Percentiles rank a stretch among this genome's conserved stretches.
phyloP scores from a whole-genome alignment of 2,797 vertebrate genomes.

The Hippoglossus hippoglossus region DNA sequence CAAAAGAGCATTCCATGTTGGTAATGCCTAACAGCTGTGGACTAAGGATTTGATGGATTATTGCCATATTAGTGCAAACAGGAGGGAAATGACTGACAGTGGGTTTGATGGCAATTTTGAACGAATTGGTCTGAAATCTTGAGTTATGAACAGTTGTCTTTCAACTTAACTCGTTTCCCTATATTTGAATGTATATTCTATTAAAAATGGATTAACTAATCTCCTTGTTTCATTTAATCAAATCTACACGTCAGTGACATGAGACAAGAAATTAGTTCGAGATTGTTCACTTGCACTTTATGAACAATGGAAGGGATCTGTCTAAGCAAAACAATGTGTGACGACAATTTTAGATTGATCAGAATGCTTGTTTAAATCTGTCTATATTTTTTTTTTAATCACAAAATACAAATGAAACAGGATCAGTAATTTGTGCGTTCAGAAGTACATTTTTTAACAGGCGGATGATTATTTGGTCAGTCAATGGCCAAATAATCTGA shows the following conservation, averaged over 20 bases:
- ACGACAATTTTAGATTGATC: background rate
- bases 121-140: constrained; percentile 27
- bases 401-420: no score
- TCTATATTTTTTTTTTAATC: no score
- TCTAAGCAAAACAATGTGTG: no score
- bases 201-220: constrained; percentile 72
- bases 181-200: constrained; percentile 68
- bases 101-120: constrained; percentile 25
- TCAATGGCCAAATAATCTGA: no score
- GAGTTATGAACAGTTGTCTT: constrained; percentile 35
- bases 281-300: no score
- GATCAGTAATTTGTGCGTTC: no score
- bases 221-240: constrained; percentile 4
- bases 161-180: constrained; percentile 42
- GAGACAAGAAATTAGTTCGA: no score
- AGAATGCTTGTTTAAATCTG: background rate
- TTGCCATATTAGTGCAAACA: constrained; percentile 28
- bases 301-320: no score
- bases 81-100: constrained; percentile 30
- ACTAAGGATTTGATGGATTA: constrained; percentile 9
- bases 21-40: background rate
- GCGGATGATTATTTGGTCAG: no score
- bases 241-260: background rate
- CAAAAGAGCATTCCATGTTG: background rate
- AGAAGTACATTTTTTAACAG: no score